phyloP scores from a whole-genome alignment of 2,888 invertebrate genomes.

The Osmoderma eremita region DNA sequence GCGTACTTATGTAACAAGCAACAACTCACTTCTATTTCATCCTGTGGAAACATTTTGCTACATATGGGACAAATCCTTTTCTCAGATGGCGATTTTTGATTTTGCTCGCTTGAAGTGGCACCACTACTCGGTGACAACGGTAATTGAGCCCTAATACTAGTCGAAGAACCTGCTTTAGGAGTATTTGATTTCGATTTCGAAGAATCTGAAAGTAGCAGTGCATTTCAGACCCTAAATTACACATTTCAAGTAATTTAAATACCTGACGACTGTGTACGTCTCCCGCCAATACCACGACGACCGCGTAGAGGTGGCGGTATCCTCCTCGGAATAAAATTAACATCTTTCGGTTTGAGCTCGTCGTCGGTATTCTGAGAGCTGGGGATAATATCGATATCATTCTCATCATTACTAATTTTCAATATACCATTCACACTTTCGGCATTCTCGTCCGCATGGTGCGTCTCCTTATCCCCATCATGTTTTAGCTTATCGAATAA shows the following conservation, averaged over 20 bases:
- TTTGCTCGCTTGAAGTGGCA: slow-evolving; percentile 8
- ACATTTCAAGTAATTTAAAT: neutral
- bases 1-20: neutral
- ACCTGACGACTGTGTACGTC: neutral
- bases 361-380: slow-evolving; percentile 25
- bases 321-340: slow-evolving; percentile 38
- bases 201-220: neutral
- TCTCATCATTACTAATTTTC: slow-evolving; percentile 27
- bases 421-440: neutral
- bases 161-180: neutral
- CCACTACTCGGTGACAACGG: neutral
- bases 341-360: slow-evolving; percentile 37
- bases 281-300: slow-evolving; percentile 30
- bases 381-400: slow-evolving; percentile 27
- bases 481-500: slow-evolving; percentile 44
- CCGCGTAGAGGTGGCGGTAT: slow-evolving; percentile 40
- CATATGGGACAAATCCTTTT: slow-evolving; percentile 50
- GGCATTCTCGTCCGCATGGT: slow-evolving; percentile 3
- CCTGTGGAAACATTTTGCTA: slow-evolving; percentile 43
- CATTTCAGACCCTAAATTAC: too few relatives aligned
- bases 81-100: slow-evolving; percentile 8
- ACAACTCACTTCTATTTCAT: slow-evolving; percentile 47
- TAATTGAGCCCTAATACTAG: too few relatives aligned
- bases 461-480: slow-evolving; percentile 27
- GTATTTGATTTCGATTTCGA: neutral